These are phyloP conservation scores for Galbula dea DNA, from an alignment of 2,113 vertebrate species.

Conservation along the genomic window DNA sequence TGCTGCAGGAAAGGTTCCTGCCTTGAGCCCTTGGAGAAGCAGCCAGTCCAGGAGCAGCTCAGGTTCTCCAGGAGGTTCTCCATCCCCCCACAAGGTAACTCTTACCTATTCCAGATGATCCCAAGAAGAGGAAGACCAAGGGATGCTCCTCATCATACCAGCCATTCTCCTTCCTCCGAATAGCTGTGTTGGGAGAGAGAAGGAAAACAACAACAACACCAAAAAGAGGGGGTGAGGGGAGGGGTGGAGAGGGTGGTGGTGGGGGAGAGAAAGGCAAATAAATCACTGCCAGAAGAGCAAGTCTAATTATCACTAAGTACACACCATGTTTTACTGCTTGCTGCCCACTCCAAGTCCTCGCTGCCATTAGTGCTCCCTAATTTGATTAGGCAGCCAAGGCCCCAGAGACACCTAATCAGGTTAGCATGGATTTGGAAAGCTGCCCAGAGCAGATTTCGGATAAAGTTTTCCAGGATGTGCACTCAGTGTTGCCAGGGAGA, in stretches of 20 bases:
- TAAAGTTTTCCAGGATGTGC: conserved; percentile 83
- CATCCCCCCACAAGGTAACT: background rate
- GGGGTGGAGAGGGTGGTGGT: background rate
- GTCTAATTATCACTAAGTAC: conserved; percentile 88
- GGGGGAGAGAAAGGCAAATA: conserved; percentile 72
- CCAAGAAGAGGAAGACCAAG: conserved; percentile 94
- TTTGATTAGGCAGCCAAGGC: conserved; percentile 93
- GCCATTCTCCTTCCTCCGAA: conserved; percentile 97
- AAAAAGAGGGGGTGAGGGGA: background rate
- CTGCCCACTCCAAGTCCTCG: conserved; percentile 83
- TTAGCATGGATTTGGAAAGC: conserved; percentile 97
- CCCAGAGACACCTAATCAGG: conserved; percentile 93
- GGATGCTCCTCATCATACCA: conserved; percentile 98
- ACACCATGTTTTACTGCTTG: conserved; percentile 82
- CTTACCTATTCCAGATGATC: conserved; percentile 97
- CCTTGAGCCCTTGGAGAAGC: background rate
- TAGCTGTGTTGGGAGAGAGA: conserved; percentile 75
- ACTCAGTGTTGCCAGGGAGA: conserved; percentile 79
- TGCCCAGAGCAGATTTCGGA: conserved; percentile 81
- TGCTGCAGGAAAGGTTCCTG: background rate
- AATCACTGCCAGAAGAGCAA: conserved; percentile 82
- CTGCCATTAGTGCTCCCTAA: conserved; percentile 95
- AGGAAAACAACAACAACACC: conserved; percentile 14
- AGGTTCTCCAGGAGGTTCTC: background rate
- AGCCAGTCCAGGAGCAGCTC: too few relatives aligned